Conservation (phyloP, 2,797 vertebrate genomes). For the Agapornis canus region DNA sequence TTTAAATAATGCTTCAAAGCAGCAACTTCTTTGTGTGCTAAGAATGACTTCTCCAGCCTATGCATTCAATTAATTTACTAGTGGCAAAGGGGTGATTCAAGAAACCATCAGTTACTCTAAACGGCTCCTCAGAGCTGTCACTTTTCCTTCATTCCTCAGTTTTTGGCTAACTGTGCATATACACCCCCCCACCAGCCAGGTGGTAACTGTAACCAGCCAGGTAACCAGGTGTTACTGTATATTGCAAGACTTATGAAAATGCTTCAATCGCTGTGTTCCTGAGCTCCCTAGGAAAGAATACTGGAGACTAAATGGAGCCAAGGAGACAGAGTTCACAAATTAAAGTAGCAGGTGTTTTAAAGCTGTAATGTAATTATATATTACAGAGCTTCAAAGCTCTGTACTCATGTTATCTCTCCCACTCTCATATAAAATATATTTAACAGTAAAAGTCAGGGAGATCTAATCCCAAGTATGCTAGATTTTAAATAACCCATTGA, state of each 20-base stretch:
- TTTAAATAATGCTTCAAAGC: neutral
- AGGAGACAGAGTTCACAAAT: neutral
- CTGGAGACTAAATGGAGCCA: neutral
- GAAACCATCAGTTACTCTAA: neutral
- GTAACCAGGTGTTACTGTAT: no score
- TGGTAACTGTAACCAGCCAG: no score
- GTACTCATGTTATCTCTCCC: neutral
- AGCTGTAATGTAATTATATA: neutral
- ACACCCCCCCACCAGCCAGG: no score
- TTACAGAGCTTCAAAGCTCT: neutral
- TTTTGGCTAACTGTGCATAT: neutral
- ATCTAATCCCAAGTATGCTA: neutral
- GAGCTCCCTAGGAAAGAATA: neutral
- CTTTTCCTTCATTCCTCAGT: neutral
- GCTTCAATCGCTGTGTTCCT: neutral
- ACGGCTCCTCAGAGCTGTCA: neutral
- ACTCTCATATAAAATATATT: neutral
- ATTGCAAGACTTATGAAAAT: neutral
- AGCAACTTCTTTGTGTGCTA: neutral
- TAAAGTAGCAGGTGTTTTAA: constrained; percentile 8
- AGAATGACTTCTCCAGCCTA: neutral
- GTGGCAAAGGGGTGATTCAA: neutral
- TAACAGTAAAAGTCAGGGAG: neutral
- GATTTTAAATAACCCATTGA: neutral
- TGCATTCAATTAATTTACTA: neutral